Base-by-base conservation (phyloP, 2,797 vertebrate genomes). In the Pangasius mekongensis region DNA sequence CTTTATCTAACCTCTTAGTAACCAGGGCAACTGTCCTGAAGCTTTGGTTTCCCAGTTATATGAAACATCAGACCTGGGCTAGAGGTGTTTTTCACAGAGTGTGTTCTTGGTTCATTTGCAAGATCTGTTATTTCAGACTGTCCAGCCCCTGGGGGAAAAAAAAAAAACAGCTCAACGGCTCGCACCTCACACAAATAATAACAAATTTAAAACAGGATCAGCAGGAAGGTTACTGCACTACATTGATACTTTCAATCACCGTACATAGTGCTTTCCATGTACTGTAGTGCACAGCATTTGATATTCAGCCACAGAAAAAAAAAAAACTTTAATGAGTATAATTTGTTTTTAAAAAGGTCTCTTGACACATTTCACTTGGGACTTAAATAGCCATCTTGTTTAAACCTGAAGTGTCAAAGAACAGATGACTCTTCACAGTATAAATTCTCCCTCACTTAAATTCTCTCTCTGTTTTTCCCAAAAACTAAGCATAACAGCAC, bases 1-100 rank as follows among this genome's bases (percentile, higher is more conserved):
- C 49, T 84, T 84, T 84, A 54, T 69, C 83, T 84, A 69, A 69
- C 83, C 64, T 84, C 49, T 67, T 36, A 36, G n/a, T 54, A 36
- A 47, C 64, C 83, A 84, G 47, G 11, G 66, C 47, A 69, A 49
- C 81, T 18, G 24, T 49, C 20, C 81, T 47, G 27, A 64, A 36
- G 30, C 22, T 54, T 54, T 14, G 5, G 18, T 84, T 84, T 67
- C 14, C 62, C 33, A 22, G 8, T 67, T 33, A 8, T 14, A 22
- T 33, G 27, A 84, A 52, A 84, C 43, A 66, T 30, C 43, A 83
- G 16, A 66, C 39, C 47, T 83, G 27, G n/a, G 22, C 30, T n/a
- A 64, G 13, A 66, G 14, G 7, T 49, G 11, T 43, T 39, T 43
- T 64, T 82, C 43, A 49, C 22, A 80, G n/a, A 56, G 14, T 3